These are phyloP conservation scores for Xestoiulus laeticollis DNA, from an alignment of 2,888 invertebrate species.

Conservation along the genomic window DNA sequence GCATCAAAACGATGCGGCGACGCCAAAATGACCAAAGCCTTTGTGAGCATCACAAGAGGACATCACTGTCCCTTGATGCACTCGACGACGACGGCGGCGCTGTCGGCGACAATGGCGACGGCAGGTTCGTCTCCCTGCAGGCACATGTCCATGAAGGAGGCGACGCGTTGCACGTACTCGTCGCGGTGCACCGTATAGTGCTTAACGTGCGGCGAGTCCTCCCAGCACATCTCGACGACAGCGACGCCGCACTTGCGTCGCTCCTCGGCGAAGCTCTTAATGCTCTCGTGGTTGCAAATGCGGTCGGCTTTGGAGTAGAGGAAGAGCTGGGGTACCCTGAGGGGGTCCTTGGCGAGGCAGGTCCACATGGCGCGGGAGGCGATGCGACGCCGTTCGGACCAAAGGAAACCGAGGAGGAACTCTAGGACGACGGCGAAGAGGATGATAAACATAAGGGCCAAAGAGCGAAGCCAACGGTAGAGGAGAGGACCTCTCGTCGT, in stretches of 20 bases:
- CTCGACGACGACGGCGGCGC: not conserved
- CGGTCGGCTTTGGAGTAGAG: conserved; percentile 77
- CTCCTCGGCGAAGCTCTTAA: conserved; percentile 73
- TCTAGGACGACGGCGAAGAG: conserved; percentile 67
- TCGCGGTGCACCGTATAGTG: conserved; percentile 64
- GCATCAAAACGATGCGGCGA: not conserved
- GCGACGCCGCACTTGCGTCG: conserved; percentile 71
- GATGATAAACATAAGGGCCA: conserved; percentile 66
- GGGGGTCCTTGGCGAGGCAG: conserved; percentile 67
- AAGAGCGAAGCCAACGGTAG: conserved; percentile 51
- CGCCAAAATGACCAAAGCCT: too few species aligned
- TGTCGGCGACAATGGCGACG: not conserved
- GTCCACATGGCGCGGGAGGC: conserved; percentile 56
- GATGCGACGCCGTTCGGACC: conserved; percentile 60
- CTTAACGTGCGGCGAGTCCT: conserved; percentile 78
- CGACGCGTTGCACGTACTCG: conserved; percentile 49
- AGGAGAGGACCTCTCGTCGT: conserved; percentile 68
- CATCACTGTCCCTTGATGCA: not conserved
- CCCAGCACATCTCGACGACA: conserved; percentile 73
- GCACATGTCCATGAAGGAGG: conserved; percentile 53
- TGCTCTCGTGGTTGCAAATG: conserved; percentile 73
- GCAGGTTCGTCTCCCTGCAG: conserved; percentile 22
- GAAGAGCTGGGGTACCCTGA: conserved; percentile 75
- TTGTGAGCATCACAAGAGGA: not conserved
- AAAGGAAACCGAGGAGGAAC: conserved; percentile 66